Base-by-base conservation (phyloP, 2,888 invertebrate species). In the Tiliacea aurago region DNA sequence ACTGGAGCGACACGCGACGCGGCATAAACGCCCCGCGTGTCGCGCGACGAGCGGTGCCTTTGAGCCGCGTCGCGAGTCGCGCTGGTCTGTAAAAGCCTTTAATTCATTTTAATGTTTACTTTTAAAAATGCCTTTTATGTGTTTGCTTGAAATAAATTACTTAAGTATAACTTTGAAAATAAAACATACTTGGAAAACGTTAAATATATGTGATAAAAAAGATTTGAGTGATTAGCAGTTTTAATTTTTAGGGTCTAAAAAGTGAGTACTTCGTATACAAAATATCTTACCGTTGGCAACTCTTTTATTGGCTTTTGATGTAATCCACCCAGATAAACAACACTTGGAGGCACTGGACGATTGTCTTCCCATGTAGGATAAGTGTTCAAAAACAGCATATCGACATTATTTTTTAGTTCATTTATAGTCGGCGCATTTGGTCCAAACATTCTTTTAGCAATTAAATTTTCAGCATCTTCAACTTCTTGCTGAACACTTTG, bases 301-400 rank as follows among this genome's bases (percentile, higher is more conserved):
- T 73, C 76, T 10, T 76, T 76, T 2, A 18, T 20, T 15, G 82
- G 70, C 0, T 65, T 82, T 3, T 69, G 70, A 69, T 83, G 84
- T 45, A 82, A 28, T 20, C 95, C 95, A 56, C 95, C 94, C 64
- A 95, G 87, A 69, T 91, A 92, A 4, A 96, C 76, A 15, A 94
- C 87, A 76, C 89, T 91, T 0, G 95, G 94, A 7, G 95, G 91
- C n/a, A n/a, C n/a, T n/a, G n/a, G n/a, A n/a, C n/a, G n/a, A n/a
- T n/a, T n/a, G n/a, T n/a, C n/a, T n/a, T 89, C 90, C 87, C 93
- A 92, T 6, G 92, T 76, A 0, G 93, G 92, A 86, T 96, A 91
- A 1, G 89, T 85, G 80, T 96, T 96, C 4, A 95, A 69, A 75
- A 96, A 92, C 18, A 95, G 68, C 89, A 95, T 85, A 65, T 93